These are phyloP conservation scores for Apoda limacodes DNA, from an alignment of 2,888 invertebrate genomes.

Conservation along the genomic window DNA sequence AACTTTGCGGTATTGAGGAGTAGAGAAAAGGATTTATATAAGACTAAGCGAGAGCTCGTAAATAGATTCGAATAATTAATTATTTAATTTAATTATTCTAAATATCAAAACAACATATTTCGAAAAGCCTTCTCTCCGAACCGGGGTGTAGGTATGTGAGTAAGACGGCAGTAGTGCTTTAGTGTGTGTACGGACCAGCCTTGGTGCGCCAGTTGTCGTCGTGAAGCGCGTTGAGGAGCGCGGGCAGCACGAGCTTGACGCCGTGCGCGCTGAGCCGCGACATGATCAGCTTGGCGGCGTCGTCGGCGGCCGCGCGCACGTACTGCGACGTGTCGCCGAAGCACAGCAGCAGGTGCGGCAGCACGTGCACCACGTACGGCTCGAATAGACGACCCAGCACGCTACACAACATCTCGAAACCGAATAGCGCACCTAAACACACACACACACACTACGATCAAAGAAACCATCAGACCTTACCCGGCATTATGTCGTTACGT, in stretches of 20 bases:
- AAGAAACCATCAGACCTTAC: no score
- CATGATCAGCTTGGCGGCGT: slow-evolving; percentile 96
- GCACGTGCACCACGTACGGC: slow-evolving; percentile 97
- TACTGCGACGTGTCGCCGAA: slow-evolving; percentile 97
- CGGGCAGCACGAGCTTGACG: slow-evolving; percentile 96
- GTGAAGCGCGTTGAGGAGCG: slow-evolving; percentile 91
- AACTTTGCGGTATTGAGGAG: no score
- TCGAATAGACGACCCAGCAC: slow-evolving; percentile 97
- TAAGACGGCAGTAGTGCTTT: no score
- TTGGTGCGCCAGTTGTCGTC: slow-evolving; percentile 99
- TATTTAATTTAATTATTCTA: no score
- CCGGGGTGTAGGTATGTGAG: no score
- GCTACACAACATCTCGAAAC: slow-evolving; percentile 96
- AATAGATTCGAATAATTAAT: no score
- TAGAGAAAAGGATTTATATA: no score
- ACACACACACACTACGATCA: neutral
- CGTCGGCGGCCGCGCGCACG: slow-evolving; percentile 96
- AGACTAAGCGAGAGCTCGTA: no score
- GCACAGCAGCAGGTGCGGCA: slow-evolving; percentile 93
- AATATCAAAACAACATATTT: no score
- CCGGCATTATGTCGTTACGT: no score
- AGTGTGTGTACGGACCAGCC: slow-evolving; percentile 79
- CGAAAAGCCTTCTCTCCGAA: no score
- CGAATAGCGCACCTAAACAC: slow-evolving; percentile 86
- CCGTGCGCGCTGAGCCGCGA: slow-evolving; percentile 96